phyloP scores from a whole-genome alignment of 2,888 invertebrate species.

The Ditylenchus weischeri region DNA sequence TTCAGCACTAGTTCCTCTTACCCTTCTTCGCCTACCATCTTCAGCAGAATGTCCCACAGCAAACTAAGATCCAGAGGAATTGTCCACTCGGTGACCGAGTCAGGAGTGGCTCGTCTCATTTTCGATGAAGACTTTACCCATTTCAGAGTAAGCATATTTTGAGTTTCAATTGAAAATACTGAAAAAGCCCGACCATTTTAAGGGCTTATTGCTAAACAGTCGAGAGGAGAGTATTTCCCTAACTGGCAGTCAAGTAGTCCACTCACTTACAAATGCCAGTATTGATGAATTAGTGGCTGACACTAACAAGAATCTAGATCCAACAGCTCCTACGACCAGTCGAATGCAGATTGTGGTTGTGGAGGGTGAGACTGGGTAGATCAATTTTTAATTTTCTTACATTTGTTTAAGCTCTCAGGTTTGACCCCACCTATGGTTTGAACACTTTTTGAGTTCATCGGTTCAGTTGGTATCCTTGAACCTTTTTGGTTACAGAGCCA shows the following conservation, averaged over 20 bases:
- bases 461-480: too few species aligned
- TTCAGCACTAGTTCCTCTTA: background rate
- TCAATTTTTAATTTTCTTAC: too few species aligned
- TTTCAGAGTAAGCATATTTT: slow-evolving; percentile 7
- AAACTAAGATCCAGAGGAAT: background rate
- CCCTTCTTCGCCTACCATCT: background rate
- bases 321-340: slow-evolving; percentile 15
- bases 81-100: slow-evolving; percentile 10
- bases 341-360: slow-evolving; percentile 15
- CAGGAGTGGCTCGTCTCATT: slow-evolving; percentile 18
- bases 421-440: too few species aligned
- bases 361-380: slow-evolving; percentile 23
- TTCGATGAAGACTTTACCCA: slow-evolving; percentile 18
- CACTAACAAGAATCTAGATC: slow-evolving; percentile 3
- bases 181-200: background rate
- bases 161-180: background rate
- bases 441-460: too few species aligned
- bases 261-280: background rate
- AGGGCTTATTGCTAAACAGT: slow-evolving; percentile 20
- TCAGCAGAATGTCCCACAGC: background rate
- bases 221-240: slow-evolving; percentile 18
- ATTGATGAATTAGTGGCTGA: background rate
- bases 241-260: background rate
- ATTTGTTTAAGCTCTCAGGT: too few species aligned
- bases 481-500: too few species aligned